Percentiles rank a stretch among this genome's conserved stretches.
Evolutionary conservation across 2,888 invertebrate species (phyloP).

Genomic region (Hemithea aestivaria): DNA sequence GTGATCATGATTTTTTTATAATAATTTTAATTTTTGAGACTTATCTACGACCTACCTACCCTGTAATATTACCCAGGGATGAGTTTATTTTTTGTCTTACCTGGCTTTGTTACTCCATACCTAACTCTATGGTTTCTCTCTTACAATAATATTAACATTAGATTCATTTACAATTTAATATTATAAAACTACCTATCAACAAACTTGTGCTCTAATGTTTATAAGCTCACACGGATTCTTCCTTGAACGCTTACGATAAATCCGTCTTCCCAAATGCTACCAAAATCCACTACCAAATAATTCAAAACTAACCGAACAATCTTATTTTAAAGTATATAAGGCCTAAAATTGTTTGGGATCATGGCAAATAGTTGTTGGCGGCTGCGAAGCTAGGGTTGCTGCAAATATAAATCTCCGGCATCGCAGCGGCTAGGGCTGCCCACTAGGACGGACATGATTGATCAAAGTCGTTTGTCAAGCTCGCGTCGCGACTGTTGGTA

Average conservation of each 20-base stretch:
- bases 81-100: too few species aligned
- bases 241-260: constrained; percentile 28
- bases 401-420: constrained; percentile 53
- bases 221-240: constrained; percentile 22
- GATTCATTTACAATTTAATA: neutral
- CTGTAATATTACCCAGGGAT: too few species aligned
- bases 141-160: neutral
- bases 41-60: too few species aligned
- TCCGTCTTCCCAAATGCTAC: constrained; percentile 39
- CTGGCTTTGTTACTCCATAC: too few species aligned
- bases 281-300: constrained; percentile 31
- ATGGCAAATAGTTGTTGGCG: constrained; percentile 41
- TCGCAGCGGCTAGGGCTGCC: constrained; percentile 61
- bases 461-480: constrained; percentile 76
- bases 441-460: constrained; percentile 71
- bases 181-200: too few species aligned
- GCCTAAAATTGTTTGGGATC: constrained; percentile 37
- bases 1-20: too few species aligned
- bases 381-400: constrained; percentile 60
- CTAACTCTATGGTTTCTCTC: too few species aligned
- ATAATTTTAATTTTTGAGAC: too few species aligned
- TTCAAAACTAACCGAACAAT: constrained; percentile 15
- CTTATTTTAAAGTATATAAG: constrained; percentile 21
- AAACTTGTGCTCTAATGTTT: too few species aligned
- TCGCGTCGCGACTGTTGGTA: constrained; percentile 68